Base-by-base conservation (phyloP, 2,113 vertebrate genomes). In the Heterochromis multidens region DNA sequence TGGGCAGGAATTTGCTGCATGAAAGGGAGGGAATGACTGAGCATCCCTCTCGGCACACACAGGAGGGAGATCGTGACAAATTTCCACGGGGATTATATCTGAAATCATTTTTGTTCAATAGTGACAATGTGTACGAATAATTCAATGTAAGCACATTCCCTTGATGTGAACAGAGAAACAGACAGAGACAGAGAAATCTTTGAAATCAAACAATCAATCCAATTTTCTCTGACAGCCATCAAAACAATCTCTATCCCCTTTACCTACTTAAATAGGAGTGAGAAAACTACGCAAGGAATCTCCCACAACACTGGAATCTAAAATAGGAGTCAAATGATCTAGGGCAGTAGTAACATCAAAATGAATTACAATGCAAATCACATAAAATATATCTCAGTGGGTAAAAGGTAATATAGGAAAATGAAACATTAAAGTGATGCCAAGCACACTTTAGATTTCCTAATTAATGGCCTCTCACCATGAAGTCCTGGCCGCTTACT, bases 161-260 rank as follows among this genome's bases (percentile, higher is more conserved):
- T 78, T 23, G 70, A 58, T 72, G 85, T 83, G 91, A 93, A 92
- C 77, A 91, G 87, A 92, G 80, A 91, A 93, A 92, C 77, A 91
- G 87, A 92, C 80, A 86, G 49, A 33, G 81, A 85, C 77, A 74
- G 76, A 78, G 65, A 81, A 85, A 87, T 81, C 70, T 84, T 86
- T 88, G 72, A 90, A 93, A 92, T 93, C 78, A 86, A 91, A 79
- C 91, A 77, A 89, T 92, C 84, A 94, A 87, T 92, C 58, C 85
- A 77, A 81, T 79, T 84, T 90, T 67, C 23, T 76, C 82, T 65
- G 58, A 91, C 77, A 90, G 77, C 67, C 40, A 65, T 87, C 77
- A 83, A 87, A 90, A 83, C 80, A 40, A 52, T 57, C 4, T 25
- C 81, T 80, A 52, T 56, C 63, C 31, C 23, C 27, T 79, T 56